A percentile compares a stretch with the other conserved stretches of the same genome.
phyloP scores from a whole-genome alignment of 2,113 vertebrate species.

The Crotalus tigris region DNA sequence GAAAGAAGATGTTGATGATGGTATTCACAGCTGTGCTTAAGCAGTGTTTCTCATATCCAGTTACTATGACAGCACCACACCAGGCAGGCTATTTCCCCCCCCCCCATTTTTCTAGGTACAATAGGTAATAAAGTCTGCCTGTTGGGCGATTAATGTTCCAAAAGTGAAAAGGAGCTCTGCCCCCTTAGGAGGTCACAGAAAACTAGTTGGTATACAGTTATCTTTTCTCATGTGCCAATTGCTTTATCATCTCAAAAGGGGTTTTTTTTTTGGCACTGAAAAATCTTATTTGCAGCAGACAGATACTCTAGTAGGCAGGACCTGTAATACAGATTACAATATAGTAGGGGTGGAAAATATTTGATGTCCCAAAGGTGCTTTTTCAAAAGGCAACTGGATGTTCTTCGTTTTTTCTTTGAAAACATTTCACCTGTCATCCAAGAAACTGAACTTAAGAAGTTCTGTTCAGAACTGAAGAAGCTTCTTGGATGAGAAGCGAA shows the following conservation, averaged over 20 bases:
- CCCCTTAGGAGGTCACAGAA: background rate
- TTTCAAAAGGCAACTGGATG: background rate
- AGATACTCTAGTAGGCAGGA: background rate
- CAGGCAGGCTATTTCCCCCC: background rate
- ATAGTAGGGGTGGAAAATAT: background rate
- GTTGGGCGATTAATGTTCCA: background rate
- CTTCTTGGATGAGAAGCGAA: too few species aligned
- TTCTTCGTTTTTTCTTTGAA: background rate
- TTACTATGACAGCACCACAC: background rate
- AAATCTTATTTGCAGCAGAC: background rate
- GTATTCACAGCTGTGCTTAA: background rate
- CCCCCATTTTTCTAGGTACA: background rate
- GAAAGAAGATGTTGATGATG: background rate
- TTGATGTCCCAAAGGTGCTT: background rate
- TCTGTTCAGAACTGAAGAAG: too few species aligned
- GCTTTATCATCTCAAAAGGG: background rate
- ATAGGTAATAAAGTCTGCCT: background rate
- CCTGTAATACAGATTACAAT: background rate
- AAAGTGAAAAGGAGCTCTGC: background rate
- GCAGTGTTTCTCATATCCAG: background rate
- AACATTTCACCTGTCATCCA: too few species aligned
- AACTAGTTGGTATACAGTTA: background rate
- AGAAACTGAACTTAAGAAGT: too few species aligned
- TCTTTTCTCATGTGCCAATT: background rate
- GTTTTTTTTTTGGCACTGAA: background rate